phyloP scores from a whole-genome alignment of 2,888 invertebrate species.

The Pherbina coryleti region DNA sequence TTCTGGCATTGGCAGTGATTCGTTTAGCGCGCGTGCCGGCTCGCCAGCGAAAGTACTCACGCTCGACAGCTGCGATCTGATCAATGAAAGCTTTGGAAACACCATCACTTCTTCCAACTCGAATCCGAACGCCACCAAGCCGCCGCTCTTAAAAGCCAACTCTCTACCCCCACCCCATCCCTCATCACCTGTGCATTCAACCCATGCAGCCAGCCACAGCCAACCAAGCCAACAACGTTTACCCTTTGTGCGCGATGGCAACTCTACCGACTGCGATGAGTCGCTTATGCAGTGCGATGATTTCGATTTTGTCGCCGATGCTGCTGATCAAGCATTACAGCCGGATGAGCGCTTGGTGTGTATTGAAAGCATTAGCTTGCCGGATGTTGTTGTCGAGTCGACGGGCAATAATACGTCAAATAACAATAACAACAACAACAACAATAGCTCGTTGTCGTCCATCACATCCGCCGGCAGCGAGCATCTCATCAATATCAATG shows the following conservation, averaged over 20 bases:
- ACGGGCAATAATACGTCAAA: slow-evolving; percentile 52
- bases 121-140: neutral
- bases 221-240: slow-evolving; percentile 36
- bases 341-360: slow-evolving; percentile 63
- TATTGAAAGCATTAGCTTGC: slow-evolving; percentile 69
- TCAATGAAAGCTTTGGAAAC: slow-evolving; percentile 38
- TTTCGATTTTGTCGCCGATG: slow-evolving; percentile 55
- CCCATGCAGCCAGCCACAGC: neutral
- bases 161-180: neutral
- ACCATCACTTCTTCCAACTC: neutral
- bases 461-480: slow-evolving; percentile 48
- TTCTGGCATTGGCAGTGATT: slow-evolving; percentile 61
- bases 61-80: slow-evolving; percentile 47
- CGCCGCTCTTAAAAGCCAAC: too few relatives aligned
- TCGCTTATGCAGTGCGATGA: slow-evolving; percentile 64
- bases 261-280: slow-evolving; percentile 68
- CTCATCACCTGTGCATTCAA: neutral
- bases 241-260: slow-evolving; percentile 63
- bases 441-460: slow-evolving; percentile 42
- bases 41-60: slow-evolving; percentile 35
- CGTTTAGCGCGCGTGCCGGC: neutral
- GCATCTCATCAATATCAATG: slow-evolving; percentile 67
- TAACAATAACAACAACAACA: slow-evolving; percentile 13
- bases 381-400: slow-evolving; percentile 69
- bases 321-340: slow-evolving; percentile 46